These are phyloP conservation scores for Colostygia pectinataria DNA, from an alignment of 2,888 invertebrate genomes.

Conservation along the genomic window DNA sequence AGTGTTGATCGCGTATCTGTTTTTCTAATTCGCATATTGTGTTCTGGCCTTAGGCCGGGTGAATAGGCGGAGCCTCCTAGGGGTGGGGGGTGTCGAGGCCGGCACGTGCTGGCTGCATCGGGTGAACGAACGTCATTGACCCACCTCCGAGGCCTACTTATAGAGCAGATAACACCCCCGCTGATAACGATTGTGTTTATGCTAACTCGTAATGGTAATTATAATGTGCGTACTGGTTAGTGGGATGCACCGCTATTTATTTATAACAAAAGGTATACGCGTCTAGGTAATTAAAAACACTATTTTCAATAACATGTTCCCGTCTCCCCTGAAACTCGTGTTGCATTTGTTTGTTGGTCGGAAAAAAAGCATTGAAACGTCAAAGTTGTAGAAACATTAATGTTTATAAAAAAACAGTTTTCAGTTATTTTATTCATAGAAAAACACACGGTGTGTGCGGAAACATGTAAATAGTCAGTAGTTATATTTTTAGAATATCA, in stretches of 20 bases:
- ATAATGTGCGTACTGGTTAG: not conserved
- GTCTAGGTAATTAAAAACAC: too few species aligned
- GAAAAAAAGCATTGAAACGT: too few species aligned
- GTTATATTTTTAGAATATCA: too few species aligned
- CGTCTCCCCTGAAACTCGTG: too few species aligned
- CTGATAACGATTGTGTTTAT: slow-evolving; percentile 51
- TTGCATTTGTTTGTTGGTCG: too few species aligned
- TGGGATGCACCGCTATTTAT: not conserved
- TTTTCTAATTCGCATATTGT: not conserved
- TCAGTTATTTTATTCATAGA: too few species aligned
- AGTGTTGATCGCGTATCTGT: not conserved
- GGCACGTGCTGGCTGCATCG: slow-evolving; percentile 75
- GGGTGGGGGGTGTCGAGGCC: slow-evolving; percentile 56
- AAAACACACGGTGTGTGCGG: too few species aligned
- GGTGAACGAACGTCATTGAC: slow-evolving; percentile 82
- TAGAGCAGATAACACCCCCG: slow-evolving; percentile 73
- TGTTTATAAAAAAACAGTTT: too few species aligned
- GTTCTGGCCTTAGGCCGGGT: slow-evolving; percentile 8
- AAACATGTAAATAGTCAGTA: too few species aligned
- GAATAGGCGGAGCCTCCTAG: slow-evolving; percentile 17
- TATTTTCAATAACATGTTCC: too few species aligned
- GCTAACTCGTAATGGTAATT: slow-evolving; percentile 30
- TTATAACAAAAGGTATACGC: too few species aligned
- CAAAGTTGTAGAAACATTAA: too few species aligned
- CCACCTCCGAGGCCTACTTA: slow-evolving; percentile 75